Evolutionary conservation across 2,113 vertebrate species (phyloP), one percentile per base, ranked within the genome.

Genomic region (Indicator indicator): DNA sequence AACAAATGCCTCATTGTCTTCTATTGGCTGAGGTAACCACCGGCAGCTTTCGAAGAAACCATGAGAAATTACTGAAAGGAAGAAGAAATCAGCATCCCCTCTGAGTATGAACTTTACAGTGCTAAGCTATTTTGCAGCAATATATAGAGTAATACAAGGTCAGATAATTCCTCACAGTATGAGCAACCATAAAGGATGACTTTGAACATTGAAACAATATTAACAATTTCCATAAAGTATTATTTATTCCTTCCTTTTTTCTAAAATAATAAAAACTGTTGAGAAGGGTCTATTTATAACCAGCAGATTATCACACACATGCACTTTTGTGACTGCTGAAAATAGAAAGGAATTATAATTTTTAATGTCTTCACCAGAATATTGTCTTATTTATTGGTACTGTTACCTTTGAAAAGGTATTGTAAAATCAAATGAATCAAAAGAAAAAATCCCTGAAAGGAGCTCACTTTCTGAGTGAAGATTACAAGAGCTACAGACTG

Each of bases 1-100:
- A 97, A 97, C 77, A 95, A 97, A 89, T 87, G 77, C 70, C 76
- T 89, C 38, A n/a, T 93, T 94, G 93, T 97, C 91, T 95, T 85
- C 87, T 86, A 69, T 86, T 92, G 88, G 65, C 88, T 96, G 73
- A 83, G 86, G 33, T 84, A 95, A 97, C 94, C 4, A 9, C 84
- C 59, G 38, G 64, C 17, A 27, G 26, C 54, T 89, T 48, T 80
- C 93, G 79, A 89, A 89, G 69, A 90, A 82, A 96, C 73, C 48
- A 73, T 56, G 26, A 76, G 48, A 83, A 88, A 33, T 78, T 74
- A 83, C 79, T 74, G 73, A 93, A 95, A 85, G 75, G 54, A 65
- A 73, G 65, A 84, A 88, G 79, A 70, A 91, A 92, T 62, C 9
- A 84, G 23, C 68, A 76, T 50, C 54, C 14, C 38, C 56, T 90